Evolutionary conservation across 2,113 vertebrate genomes (phyloP), one percentile per base, ranked within the genome.

Genomic region (Gulo gulo): DNA sequence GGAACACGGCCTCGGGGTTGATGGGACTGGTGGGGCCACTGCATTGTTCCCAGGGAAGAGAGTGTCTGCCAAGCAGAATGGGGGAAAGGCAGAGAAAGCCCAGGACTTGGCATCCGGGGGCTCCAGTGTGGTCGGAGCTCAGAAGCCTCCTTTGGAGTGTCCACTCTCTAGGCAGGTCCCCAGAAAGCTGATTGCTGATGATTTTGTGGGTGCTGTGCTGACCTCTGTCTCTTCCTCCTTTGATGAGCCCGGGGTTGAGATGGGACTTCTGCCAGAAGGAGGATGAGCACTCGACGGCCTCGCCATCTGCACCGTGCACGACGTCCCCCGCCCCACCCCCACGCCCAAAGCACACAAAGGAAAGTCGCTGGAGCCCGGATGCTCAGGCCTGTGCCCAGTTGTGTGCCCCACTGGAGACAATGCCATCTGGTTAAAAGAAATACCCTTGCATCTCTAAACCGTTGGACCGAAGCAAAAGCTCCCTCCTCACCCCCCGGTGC

Each of bases 1-100:
- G 97, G 97, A 94, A 96, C 90, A 57, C 5, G 24, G 97, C 97
- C 96, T 76, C 20, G 1, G 94, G 96, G 94, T 50, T 78, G 97
- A 92, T 88, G 84, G 93, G 52, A 78, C 42, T 42, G 87, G 57
- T n/a, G 92, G 90, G 92, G 71, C 78, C 24, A 4, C 61, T 78
- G 86, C 61, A 29, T 91, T 88, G 47, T 80, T 76, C 94, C 82
- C 79, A 0, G 6, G 15, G 15, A 36, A 20, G 81, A 20, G 81
- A 59, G 34, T 2, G 20, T 92, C 93, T 95, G 94, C 92, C 73
- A 67, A 67, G 42, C 26, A 45, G 86, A 90, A 36, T 6, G 21
- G 50, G 50, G 79, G 63, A 55, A 12, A 61, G 18, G 18, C 69
- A 42, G 61, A 59, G 81, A 81, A 47, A 79, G 74, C n/a, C 74